These are phyloP conservation scores for Palythoa grandis DNA, from an alignment of 92 coral and sea anemone species.

Conservation along the genomic window DNA sequence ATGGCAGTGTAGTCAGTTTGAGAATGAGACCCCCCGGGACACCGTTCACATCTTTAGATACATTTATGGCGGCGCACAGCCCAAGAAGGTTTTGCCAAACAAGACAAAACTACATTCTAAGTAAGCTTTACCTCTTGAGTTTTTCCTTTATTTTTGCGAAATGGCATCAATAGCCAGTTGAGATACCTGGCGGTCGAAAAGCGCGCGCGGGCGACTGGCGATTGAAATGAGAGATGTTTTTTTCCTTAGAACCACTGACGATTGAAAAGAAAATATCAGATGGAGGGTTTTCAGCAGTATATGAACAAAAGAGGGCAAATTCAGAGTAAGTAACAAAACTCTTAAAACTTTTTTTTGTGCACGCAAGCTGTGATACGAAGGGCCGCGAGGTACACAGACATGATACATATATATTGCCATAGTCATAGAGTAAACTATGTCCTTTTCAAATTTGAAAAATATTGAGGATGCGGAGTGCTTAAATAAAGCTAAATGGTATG, in stretches of 20 bases:
- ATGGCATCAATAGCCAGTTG: neutral
- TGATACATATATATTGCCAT: too few relatives aligned
- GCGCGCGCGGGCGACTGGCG: neutral
- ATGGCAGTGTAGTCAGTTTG: constrained; percentile 77
- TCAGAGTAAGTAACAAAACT: constrained; percentile 56
- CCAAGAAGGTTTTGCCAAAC: constrained; percentile 88
- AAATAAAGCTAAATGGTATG: neutral
- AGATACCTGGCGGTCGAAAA: neutral
- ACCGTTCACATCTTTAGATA: constrained; percentile 85
- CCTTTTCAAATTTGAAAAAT: too few relatives aligned
- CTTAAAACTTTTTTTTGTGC: neutral
- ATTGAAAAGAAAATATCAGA: constrained; percentile 80
- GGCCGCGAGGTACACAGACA: too few relatives aligned
- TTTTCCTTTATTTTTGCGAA: neutral
- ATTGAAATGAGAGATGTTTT: neutral
- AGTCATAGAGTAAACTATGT: too few relatives aligned
- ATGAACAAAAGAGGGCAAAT: constrained; percentile 58
- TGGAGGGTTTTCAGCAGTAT: constrained; percentile 68
- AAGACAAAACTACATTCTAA: constrained; percentile 89
- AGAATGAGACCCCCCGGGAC: constrained; percentile 84
- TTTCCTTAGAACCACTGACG: constrained; percentile 79
- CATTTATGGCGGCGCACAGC: constrained; percentile 97
- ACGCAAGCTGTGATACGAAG: neutral
- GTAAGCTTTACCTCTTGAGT: constrained; percentile 53
- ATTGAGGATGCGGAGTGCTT: neutral